Base-by-base conservation (phyloP, 2,797 vertebrate genomes). In the Pelochelys cantorii region DNA sequence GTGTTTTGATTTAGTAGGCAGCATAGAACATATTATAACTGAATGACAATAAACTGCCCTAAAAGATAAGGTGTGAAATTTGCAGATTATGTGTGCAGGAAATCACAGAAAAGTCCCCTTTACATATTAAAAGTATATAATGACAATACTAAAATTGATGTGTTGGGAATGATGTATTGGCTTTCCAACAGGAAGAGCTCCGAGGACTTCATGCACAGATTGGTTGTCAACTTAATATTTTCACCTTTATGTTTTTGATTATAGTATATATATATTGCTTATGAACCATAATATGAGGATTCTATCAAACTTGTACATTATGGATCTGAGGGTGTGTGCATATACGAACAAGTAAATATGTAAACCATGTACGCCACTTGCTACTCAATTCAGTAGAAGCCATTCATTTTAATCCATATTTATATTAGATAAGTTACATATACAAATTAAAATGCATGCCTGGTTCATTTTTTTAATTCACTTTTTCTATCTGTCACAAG, bases 1-100 rank as follows among this genome's bases (percentile, higher is more conserved):
- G 82, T 93, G 90, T 96, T 97, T 97, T 95, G 94, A 94, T 94
- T 97, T 93, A 96, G 79, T 91, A 96, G 87, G 81, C 88, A 90
- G 14, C 65, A 87, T 90, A 97, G 94, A 92, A 89, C 94, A 94
- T 95, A 95, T 95, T 96, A 95, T 95, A 96, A 87, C 88, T 96
- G 93, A 96, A 96, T 95, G 95, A 94, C 91, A 97, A 85, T 84
- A 92, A 95, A 96, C 75, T 87, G 52, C 22, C 77, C 81, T 95
- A 93, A 84, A 95, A 93, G 23, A 10, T 25, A 87, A 79, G 57
- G 20, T 54, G 48, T 83, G 15, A 93, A 90, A 83, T 55, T 78
- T 95, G 83, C 79, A 81, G 55, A 88, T 37, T 62, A 29, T 89
- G 79, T 15, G 91, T 68, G 62, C 84, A 90, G 74, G 91, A 93